phyloP scores from a whole-genome alignment of 30 jellyfish, hydroid and myxozoan species.

The Nemopilema nomurai region DNA sequence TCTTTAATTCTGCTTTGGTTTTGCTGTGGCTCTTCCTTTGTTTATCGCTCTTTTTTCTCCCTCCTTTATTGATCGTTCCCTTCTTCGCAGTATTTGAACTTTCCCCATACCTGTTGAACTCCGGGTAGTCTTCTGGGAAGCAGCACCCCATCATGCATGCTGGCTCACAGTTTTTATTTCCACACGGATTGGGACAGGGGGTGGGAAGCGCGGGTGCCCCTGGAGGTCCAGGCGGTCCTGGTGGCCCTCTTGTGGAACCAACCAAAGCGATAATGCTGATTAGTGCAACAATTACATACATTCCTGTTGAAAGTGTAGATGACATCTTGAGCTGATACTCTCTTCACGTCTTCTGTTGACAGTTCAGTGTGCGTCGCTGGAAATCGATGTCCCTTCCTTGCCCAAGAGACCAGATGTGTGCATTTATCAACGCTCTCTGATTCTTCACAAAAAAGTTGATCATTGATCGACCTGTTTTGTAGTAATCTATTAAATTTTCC shows the following conservation, averaged over 20 bases:
- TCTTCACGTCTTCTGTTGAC: neutral
- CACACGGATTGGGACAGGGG: conserved; percentile 53
- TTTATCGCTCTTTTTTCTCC: neutral
- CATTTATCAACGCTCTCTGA: neutral
- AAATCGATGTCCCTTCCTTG: neutral
- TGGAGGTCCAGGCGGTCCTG: conserved; percentile 70
- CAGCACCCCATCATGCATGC: conserved; percentile 68
- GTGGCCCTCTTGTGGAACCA: conserved; percentile 11
- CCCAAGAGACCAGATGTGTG: neutral
- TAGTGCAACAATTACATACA: neutral
- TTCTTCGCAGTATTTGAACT: neutral
- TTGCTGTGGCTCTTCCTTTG: neutral
- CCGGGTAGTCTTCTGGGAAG: conserved; percentile 40
- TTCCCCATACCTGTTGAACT: conserved; percentile 1
- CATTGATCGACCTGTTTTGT: neutral
- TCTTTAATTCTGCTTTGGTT: neutral
- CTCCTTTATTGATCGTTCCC: conserved; percentile 1
- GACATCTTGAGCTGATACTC: neutral
- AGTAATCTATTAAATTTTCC: neutral
- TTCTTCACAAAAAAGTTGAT: neutral
- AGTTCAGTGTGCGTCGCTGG: neutral
- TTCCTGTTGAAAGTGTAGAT: neutral
- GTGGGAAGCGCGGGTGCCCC: conserved; percentile 65
- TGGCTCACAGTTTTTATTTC: conserved; percentile 58
- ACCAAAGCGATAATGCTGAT: neutral